Evolutionary conservation across 2,888 invertebrate species (phyloP).

Genomic region (Idaea dimidiata): DNA sequence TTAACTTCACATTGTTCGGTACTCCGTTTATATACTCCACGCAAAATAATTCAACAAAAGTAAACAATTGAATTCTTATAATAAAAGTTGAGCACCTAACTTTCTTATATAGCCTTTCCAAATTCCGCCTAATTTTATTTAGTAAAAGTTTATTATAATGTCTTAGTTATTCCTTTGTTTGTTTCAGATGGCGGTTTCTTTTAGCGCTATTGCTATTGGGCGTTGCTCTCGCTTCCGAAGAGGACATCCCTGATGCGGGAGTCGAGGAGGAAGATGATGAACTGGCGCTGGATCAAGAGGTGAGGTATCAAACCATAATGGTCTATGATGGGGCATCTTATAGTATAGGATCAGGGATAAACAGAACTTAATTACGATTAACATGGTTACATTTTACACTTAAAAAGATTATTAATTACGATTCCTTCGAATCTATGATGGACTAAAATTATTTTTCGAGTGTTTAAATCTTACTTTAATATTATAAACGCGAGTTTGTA

Average conservation of each 20-base stretch:
- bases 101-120: neutral
- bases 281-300: conserved; percentile 64
- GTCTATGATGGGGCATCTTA: no score
- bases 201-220: conserved; percentile 54
- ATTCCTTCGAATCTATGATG: no score
- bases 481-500: no score
- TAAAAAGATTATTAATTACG: no score
- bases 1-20: neutral
- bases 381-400: no score
- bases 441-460: no score
- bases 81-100: neutral
- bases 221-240: conserved; percentile 52
- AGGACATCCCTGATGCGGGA: conserved; percentile 63
- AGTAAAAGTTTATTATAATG: neutral
- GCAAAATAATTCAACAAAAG: neutral
- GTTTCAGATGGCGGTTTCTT: conserved; percentile 64
- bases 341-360: neutral
- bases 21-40: neutral
- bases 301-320: conserved; percentile 24
- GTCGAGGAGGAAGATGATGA: conserved; percentile 60
- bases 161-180: conserved; percentile 24
- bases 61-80: neutral
- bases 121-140: neutral
- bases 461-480: no score
- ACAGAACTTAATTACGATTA: neutral